These are phyloP conservation scores for Lamprotornis superbus DNA, from an alignment of 2,113 vertebrate species.

Conservation along the genomic window DNA sequence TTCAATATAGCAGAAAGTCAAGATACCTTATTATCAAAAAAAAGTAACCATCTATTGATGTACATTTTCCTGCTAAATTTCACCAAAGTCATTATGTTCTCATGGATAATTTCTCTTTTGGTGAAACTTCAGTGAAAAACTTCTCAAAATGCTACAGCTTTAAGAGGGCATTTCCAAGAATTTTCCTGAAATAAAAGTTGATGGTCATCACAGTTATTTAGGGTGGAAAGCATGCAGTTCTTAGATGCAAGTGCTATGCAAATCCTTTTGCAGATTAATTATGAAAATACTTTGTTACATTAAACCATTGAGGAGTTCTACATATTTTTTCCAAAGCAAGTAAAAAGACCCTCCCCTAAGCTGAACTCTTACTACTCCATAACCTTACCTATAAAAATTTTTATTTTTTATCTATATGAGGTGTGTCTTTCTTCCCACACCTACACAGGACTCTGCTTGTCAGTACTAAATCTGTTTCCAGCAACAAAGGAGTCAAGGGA, in stretches of 20 bases:
- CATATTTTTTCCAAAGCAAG: not conserved
- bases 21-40: not conserved
- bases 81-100: not conserved
- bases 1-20: not conserved
- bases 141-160: not conserved
- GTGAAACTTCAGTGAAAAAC: not conserved
- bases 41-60: not conserved
- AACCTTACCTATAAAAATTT: not conserved
- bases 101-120: not conserved
- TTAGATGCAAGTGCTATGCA: not conserved
- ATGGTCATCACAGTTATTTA: not conserved
- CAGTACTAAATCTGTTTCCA: constrained; percentile 20
- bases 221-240: not conserved
- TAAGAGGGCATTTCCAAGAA: not conserved
- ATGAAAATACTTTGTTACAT: not conserved
- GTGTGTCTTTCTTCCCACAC: constrained; percentile 42
- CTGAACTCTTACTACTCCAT: not conserved
- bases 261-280: not conserved
- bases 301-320: not conserved
- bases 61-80: not conserved
- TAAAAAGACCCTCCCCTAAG: not conserved
- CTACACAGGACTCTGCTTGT: constrained; percentile 20
- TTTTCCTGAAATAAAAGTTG: not conserved
- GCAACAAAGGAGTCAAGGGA: not conserved
- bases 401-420: not conserved